Evolutionary conservation across 2,113 vertebrate species (phyloP).

Genomic region (Vidua chalybeata): DNA sequence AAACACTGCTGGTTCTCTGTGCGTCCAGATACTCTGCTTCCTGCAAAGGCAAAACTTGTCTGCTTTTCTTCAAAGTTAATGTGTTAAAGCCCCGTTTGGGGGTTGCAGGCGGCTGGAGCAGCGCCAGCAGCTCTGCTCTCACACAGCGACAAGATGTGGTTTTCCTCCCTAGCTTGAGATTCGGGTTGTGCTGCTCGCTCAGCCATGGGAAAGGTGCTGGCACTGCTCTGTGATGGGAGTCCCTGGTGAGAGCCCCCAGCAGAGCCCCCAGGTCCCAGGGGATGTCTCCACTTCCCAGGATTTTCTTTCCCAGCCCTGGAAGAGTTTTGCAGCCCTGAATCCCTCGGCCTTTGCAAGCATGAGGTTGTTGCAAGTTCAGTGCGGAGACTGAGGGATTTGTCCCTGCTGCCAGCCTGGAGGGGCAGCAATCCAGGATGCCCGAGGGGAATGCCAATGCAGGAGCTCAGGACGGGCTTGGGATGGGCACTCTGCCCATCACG

Average conservation of each 20-base stretch:
- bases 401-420: background rate
- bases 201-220: background rate
- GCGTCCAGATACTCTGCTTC: background rate
- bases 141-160: background rate
- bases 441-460: background rate
- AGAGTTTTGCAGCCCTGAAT: background rate
- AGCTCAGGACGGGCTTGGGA: background rate
- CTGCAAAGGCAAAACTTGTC: background rate
- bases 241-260: background rate
- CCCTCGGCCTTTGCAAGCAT: background rate
- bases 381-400: background rate
- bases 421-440: background rate
- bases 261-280: background rate
- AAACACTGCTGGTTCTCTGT: background rate
- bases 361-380: background rate
- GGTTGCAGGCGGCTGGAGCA: background rate
- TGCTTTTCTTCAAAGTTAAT: background rate
- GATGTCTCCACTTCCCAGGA: background rate
- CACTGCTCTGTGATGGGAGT: rapidly evolving
- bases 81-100: background rate
- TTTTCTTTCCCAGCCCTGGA: background rate
- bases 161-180: background rate
- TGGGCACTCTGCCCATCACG: background rate
- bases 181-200: background rate
- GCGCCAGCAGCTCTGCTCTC: background rate